phyloP scores from a whole-genome alignment of 1,140 invertebrate genomes.

The Mactra quadrangularis region DNA sequence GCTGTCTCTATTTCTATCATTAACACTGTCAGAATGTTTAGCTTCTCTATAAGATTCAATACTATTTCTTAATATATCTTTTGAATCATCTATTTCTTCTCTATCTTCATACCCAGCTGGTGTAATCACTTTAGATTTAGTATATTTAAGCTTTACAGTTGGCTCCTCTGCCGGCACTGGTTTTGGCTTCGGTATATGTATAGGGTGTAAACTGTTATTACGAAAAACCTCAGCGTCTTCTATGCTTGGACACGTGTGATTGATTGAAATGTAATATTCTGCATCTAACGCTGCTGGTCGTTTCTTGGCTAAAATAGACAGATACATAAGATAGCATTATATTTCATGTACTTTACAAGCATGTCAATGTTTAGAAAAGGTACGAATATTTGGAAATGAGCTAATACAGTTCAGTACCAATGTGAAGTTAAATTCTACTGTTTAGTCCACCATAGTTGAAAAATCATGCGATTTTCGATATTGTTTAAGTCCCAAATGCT shows the following conservation, averaged over 20 bases:
- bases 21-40: not conserved
- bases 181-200: slow-evolving; percentile 2
- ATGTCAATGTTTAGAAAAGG: no score
- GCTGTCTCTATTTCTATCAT: slow-evolving; percentile 21
- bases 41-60: not conserved
- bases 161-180: not conserved
- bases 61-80: not conserved
- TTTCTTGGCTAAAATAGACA: slow-evolving; percentile 44
- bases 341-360: no score
- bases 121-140: not conserved
- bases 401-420: no score
- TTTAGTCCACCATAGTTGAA: no score
- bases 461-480: no score
- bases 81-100: not conserved
- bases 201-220: slow-evolving; percentile 20
- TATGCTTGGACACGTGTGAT: slow-evolving; percentile 39
- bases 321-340: no score
- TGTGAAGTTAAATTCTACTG: no score
- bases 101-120: slow-evolving; percentile 1
- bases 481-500: no score
- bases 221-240: slow-evolving; percentile 23
- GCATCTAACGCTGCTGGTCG: slow-evolving; percentile 14
- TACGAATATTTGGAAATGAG: no score
- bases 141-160: slow-evolving; percentile 17
- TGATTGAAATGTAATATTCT: slow-evolving; percentile 30